A percentile compares a stretch with the other conserved stretches of the same genome.
These are phyloP conservation scores for Phenganax marumi DNA, from an alignment of 92 coral and sea anemone species.

Conservation along the genomic window DNA sequence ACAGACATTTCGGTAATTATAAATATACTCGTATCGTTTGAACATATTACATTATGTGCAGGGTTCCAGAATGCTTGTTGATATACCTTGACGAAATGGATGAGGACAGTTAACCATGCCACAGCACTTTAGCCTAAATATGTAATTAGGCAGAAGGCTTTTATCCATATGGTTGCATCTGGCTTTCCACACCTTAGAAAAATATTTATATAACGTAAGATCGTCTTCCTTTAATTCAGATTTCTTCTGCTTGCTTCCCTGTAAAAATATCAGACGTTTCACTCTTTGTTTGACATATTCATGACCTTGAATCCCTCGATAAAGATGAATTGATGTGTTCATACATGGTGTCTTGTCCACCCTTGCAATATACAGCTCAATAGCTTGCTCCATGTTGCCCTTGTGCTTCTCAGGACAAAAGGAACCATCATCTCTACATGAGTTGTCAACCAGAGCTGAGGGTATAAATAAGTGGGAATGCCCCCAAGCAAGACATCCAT, in stretches of 20 bases:
- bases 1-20: no score
- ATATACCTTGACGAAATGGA: conserved; percentile 40
- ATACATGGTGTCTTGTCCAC: conserved; percentile 50
- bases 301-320: conserved; percentile 26
- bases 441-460: conserved; percentile 43
- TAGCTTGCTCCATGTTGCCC: conserved; percentile 42
- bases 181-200: conserved; percentile 35
- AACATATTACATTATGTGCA: neutral
- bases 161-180: conserved; percentile 35
- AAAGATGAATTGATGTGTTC: conserved; percentile 42
- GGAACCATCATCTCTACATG: conserved; percentile 19
- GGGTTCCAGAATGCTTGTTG: neutral
- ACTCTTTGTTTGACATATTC: neutral
- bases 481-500: conserved; percentile 58
- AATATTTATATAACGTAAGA: neutral
- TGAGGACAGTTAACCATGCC: conserved; percentile 45
- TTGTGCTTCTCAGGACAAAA: conserved; percentile 31
- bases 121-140: conserved; percentile 41
- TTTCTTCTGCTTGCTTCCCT: conserved; percentile 41
- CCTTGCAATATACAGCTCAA: conserved; percentile 39
- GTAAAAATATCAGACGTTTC: conserved; percentile 17
- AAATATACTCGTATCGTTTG: no score
- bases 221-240: conserved; percentile 11
- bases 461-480: conserved; percentile 52
- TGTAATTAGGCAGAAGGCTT: conserved; percentile 38